A percentile compares a stretch with the other conserved stretches of the same genome.
phyloP scores from a whole-genome alignment of 2,113 vertebrate species.

The Cinclus mexicanus region DNA sequence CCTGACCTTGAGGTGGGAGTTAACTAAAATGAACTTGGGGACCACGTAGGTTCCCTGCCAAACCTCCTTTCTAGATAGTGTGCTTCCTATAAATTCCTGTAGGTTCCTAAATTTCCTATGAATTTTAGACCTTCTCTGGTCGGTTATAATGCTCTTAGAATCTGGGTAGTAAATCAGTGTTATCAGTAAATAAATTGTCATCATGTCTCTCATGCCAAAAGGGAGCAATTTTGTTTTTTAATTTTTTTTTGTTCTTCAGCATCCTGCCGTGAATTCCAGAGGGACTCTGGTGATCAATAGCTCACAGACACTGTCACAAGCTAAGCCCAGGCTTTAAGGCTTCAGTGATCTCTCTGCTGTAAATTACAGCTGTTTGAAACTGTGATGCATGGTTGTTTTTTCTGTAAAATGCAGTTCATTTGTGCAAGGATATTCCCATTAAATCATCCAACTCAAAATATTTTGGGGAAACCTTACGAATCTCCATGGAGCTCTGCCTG shows the following conservation, averaged over 20 bases:
- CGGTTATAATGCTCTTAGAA: neutral
- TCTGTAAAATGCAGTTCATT: neutral
- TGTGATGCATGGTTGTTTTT: neutral
- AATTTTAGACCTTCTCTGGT: neutral
- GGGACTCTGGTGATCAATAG: neutral
- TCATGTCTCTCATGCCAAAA: neutral
- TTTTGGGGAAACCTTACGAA: neutral
- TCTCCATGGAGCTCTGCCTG: neutral
- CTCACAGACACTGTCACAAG: neutral
- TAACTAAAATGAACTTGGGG: neutral
- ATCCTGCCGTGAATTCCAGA: neutral
- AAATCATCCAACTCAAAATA: neutral
- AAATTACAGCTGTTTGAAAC: neutral
- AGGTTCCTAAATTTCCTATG: neutral
- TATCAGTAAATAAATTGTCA: constrained; percentile 8
- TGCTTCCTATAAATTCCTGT: neutral
- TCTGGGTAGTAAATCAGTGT: neutral
- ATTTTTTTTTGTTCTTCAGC: neutral
- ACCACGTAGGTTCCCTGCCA: neutral
- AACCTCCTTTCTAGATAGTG: neutral
- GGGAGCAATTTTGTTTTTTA: neutral
- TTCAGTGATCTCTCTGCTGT: neutral
- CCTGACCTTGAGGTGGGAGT: neutral
- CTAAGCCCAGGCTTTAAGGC: neutral
- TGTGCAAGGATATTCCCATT: neutral